Percentiles rank a stretch among this genome's conserved stretches.
Conservation (phyloP, 1,140 invertebrate genomes). For the Atta colombica region DNA sequence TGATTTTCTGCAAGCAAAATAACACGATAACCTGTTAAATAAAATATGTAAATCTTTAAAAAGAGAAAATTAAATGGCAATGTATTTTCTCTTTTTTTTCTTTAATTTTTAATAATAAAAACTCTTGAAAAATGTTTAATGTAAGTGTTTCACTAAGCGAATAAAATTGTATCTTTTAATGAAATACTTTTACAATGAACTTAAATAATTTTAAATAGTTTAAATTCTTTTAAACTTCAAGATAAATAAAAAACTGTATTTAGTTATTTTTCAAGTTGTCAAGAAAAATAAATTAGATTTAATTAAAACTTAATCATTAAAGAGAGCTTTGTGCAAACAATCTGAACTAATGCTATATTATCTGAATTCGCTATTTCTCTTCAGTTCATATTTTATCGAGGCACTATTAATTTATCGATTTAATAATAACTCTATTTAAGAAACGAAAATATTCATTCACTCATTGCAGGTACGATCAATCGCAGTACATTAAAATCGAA, state of each 20-base stretch:
- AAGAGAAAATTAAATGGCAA: not conserved
- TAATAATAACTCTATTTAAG: not conserved
- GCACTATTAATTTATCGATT: not conserved
- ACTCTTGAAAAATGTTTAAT: not conserved
- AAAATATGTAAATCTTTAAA: not conserved
- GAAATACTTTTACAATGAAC: not conserved
- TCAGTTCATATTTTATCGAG: not conserved
- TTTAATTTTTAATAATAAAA: slow-evolving; percentile 8
- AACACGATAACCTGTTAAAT: not conserved
- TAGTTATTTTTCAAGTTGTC: not conserved
- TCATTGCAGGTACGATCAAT: slow-evolving; percentile 83
- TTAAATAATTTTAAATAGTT: slow-evolving; percentile 7
- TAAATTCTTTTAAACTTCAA: not conserved
- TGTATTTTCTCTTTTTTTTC: not conserved
- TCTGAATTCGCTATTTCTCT: not conserved
- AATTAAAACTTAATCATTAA: not conserved
- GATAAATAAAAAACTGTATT: not conserved
- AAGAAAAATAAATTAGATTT: not conserved
- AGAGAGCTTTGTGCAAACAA: not conserved
- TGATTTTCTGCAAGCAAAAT: not conserved
- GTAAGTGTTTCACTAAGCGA: not conserved
- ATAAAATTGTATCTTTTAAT: not conserved
- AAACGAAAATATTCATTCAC: not conserved
- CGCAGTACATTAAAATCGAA: slow-evolving; percentile 86
- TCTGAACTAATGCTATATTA: not conserved